phyloP scores from a whole-genome alignment of 1,140 invertebrate genomes.

The Agrypnia vestita region DNA sequence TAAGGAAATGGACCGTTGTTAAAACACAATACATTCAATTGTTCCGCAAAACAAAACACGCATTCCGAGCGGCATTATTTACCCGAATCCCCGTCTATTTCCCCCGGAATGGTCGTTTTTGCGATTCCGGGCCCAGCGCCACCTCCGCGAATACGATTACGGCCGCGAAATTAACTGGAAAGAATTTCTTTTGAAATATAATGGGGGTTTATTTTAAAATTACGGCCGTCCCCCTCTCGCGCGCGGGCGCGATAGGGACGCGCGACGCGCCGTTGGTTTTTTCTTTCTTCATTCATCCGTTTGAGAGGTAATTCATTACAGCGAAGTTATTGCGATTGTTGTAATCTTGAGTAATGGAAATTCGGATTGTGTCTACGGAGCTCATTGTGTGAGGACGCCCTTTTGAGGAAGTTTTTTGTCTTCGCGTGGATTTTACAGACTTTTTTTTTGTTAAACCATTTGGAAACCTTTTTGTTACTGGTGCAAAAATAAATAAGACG shows the following conservation, averaged over 20 bases:
- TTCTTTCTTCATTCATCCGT: not conserved
- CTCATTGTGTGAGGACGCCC: not conserved
- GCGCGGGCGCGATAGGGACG: not conserved
- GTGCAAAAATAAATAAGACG: no score
- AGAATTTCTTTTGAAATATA: conserved; percentile 4
- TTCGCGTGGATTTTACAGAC: no score
- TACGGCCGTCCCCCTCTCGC: not conserved
- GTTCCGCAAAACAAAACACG: not conserved
- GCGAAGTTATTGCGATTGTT: not conserved
- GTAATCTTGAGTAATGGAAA: not conserved
- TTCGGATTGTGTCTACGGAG: not conserved
- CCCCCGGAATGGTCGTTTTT: conserved; percentile 1
- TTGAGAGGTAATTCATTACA: not conserved
- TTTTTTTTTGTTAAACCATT: no score
- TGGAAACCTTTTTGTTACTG: no score
- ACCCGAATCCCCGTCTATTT: not conserved
- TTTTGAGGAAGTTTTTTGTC: no score
- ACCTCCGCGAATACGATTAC: not conserved
- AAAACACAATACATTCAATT: conserved; percentile 10
- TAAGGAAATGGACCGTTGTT: not conserved
- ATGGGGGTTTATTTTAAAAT: not conserved
- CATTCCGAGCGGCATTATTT: conserved; percentile 1
- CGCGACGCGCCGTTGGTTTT: not conserved
- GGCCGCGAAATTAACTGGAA: conserved; percentile 2
- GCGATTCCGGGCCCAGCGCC: not conserved